A percentile compares a stretch with the other conserved stretches of the same genome.
Evolutionary conservation across 1,140 invertebrate genomes (phyloP).

Genomic region (Pogonomyrmex californicus): DNA sequence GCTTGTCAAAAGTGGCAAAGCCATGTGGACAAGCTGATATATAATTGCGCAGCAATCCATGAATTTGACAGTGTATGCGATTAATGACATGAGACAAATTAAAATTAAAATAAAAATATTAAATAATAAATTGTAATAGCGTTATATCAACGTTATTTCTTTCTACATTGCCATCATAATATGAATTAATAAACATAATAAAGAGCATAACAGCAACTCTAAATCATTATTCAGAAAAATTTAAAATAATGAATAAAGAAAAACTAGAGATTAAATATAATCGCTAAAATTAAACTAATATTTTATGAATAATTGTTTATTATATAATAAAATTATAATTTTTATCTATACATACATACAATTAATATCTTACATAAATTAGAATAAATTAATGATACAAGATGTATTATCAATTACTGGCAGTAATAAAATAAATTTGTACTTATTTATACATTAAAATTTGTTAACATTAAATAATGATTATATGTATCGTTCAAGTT

Average conservation of each 20-base stretch:
- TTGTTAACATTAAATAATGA: not conserved
- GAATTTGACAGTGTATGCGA: not conserved
- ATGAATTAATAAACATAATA: not conserved
- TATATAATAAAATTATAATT: not conserved
- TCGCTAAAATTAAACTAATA: not conserved
- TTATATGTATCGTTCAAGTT: slow-evolving; percentile 23
- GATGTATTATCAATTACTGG: not conserved
- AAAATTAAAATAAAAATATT: not conserved
- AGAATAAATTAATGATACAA: not conserved
- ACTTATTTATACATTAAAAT: not conserved
- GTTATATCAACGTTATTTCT: not conserved
- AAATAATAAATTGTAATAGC: not conserved
- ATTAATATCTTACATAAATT: not conserved
- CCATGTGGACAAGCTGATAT: not conserved
- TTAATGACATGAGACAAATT: not conserved
- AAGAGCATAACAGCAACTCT: not conserved
- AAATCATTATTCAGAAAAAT: not conserved
- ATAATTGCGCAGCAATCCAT: not conserved
- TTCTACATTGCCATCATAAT: not conserved
- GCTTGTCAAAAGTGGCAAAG: not conserved
- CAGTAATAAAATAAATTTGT: slow-evolving; percentile 14
- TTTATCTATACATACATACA: not conserved
- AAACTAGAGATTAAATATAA: not conserved
- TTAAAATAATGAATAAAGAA: not conserved
- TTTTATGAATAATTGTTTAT: not conserved